Percentiles rank a stretch among this genome's conserved stretches.
Evolutionary conservation across 2,888 invertebrate species (phyloP).

Genomic region (Scaptomyza tumidula): DNA sequence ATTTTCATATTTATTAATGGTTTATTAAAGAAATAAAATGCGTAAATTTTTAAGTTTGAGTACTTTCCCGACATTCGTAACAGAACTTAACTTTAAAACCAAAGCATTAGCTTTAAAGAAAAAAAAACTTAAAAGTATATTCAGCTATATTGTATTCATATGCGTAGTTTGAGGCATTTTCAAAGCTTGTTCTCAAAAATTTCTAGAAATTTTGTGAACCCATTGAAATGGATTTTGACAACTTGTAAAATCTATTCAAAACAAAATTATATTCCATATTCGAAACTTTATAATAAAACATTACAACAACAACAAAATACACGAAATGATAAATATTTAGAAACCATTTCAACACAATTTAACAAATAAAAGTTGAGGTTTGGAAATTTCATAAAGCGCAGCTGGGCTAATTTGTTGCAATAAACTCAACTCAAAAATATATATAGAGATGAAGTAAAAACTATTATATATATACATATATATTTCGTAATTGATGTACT

Average conservation of each 20-base stretch:
- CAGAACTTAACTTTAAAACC: constrained; percentile 22
- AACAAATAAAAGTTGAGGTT: constrained; percentile 28
- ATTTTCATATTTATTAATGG: not conserved
- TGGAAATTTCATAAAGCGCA: constrained; percentile 45
- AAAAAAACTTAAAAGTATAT: constrained; percentile 56
- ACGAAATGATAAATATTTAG: constrained; percentile 31
- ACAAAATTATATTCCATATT: constrained; percentile 64
- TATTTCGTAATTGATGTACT: constrained; percentile 73
- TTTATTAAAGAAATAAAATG: not conserved
- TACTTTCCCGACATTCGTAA: constrained; percentile 30
- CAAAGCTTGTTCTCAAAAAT: constrained; percentile 81
- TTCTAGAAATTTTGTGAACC: constrained; percentile 81
- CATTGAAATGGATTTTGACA: constrained; percentile 54
- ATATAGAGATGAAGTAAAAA: constrained; percentile 51
- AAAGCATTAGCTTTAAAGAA: constrained; percentile 50
- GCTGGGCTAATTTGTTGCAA: constrained; percentile 73
- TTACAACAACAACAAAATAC: constrained; percentile 34
- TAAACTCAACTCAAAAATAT: constrained; percentile 57
- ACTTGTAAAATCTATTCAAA: constrained; percentile 59
- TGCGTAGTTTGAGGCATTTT: constrained; percentile 82
- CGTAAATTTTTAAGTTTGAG: constrained; percentile 2
- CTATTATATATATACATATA: constrained; percentile 46
- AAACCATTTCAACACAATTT: constrained; percentile 43
- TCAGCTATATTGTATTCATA: constrained; percentile 75
- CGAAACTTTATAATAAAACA: constrained; percentile 30